Conservation (phyloP, 2,797 vertebrate genomes). For the Ammospiza maritima region DNA sequence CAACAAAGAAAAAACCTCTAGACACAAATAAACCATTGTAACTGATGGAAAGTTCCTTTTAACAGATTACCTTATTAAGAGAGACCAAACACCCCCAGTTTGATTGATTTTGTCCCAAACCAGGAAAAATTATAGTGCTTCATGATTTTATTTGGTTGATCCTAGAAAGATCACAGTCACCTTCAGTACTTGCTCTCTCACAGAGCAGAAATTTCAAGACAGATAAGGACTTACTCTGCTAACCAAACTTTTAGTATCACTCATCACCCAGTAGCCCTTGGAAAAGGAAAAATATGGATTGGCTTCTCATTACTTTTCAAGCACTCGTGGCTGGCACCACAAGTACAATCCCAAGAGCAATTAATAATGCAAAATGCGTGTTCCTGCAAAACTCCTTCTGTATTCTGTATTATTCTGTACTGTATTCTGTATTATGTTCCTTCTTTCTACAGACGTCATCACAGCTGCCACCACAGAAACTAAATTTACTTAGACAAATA, state of each 20-base stretch:
- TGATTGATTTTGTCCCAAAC: background rate
- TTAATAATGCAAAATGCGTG: background rate
- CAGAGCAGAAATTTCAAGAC: background rate
- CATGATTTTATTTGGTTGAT: background rate
- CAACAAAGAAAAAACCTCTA: background rate
- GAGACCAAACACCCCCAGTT: background rate
- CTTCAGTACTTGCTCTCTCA: background rate
- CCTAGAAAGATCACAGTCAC: background rate
- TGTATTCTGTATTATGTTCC: background rate
- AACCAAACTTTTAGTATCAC: background rate
- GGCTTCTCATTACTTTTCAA: background rate
- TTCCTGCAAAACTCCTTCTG: background rate
- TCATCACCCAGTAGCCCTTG: background rate
- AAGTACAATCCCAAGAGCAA: background rate
- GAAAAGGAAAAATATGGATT: background rate
- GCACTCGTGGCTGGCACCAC: background rate
- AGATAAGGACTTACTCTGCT: background rate
- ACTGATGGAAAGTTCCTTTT: background rate
- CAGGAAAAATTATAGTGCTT: background rate
- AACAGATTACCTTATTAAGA: background rate
- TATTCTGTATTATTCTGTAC: background rate
- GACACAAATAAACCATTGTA: background rate
- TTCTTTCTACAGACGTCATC: background rate
- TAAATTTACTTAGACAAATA: background rate
- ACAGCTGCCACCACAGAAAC: background rate